Evolutionary conservation across 2,888 invertebrate species (phyloP).

Genomic region (Latrodectus hesperus): DNA sequence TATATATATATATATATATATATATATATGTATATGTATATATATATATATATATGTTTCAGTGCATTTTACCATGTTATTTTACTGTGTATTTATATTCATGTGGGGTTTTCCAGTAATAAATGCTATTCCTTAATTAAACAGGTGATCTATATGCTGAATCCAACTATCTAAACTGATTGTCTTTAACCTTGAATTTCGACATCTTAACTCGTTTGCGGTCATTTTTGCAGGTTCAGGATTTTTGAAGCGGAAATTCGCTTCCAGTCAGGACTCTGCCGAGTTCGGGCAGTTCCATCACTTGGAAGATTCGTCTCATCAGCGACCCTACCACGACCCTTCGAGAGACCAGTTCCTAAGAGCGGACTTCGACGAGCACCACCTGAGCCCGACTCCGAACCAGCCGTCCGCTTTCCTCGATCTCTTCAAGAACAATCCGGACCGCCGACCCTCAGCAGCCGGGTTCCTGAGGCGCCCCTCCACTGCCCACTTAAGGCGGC

Average conservation of each 20-base stretch:
- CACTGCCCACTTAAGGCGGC: slow-evolving; percentile 42
- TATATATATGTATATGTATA: too few relatives aligned
- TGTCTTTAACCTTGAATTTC: too few relatives aligned
- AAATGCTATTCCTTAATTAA: too few relatives aligned
- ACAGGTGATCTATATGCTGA: too few relatives aligned
- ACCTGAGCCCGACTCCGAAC: slow-evolving; percentile 26
- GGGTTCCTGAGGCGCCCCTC: slow-evolving; percentile 62
- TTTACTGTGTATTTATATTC: too few relatives aligned
- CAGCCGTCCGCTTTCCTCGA: slow-evolving; percentile 63
- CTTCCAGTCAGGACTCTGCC: slow-evolving; percentile 46
- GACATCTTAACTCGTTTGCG: too few relatives aligned
- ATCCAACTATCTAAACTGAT: too few relatives aligned
- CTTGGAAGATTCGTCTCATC: slow-evolving; percentile 17
- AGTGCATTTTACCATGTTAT: too few relatives aligned
- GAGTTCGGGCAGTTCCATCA: slow-evolving; percentile 25
- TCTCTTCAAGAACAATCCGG: slow-evolving; percentile 62
- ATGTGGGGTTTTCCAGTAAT: too few relatives aligned
- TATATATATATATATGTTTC: too few relatives aligned
- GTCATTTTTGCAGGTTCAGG: slow-evolving; percentile 48
- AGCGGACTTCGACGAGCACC: slow-evolving; percentile 27
- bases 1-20: too few relatives aligned
- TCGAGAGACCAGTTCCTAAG: slow-evolving; percentile 6
- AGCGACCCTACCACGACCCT: slow-evolving; percentile 2
- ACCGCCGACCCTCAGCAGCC: slow-evolving; percentile 60
- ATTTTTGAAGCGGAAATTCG: slow-evolving; percentile 50